phyloP scores from a whole-genome alignment of 2,113 vertebrate species.

The Syrmaticus mikado region DNA sequence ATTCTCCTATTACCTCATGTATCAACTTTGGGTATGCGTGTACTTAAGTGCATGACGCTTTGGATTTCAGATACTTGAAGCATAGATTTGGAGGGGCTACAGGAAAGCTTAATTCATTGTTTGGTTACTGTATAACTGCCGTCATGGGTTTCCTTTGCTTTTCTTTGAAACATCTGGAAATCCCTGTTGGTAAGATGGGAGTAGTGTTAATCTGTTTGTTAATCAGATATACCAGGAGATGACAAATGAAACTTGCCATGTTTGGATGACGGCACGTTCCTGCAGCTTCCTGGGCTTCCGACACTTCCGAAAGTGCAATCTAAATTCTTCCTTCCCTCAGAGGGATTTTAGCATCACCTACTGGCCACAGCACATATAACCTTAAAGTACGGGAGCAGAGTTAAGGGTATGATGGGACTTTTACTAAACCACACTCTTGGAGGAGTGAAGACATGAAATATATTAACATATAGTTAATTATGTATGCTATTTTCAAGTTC shows the following conservation, averaged over 20 bases:
- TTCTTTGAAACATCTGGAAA: neutral
- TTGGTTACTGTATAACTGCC: neutral
- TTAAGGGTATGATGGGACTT: neutral
- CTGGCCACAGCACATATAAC: neutral
- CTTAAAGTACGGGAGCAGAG: neutral
- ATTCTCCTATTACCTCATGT: neutral
- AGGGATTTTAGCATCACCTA: constrained; percentile 6
- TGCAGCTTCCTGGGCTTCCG: neutral
- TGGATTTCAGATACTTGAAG: neutral
- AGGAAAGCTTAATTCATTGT: neutral
- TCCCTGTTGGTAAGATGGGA: neutral
- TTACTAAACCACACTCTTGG: neutral
- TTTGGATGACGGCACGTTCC: neutral
- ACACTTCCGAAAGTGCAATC: neutral
- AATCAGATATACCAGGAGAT: neutral
- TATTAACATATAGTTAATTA: neutral
- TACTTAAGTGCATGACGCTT: neutral
- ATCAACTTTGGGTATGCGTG: rapidly evolving
- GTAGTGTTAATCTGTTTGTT: neutral
- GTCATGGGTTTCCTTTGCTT: neutral
- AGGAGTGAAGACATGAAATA: neutral
- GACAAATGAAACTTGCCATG: neutral
- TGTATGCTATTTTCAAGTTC: neutral
- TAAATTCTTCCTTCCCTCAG: neutral
- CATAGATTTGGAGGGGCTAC: neutral